These are phyloP conservation scores for Eristalinus sepulchralis DNA, from an alignment of 2,888 invertebrate genomes.

Conservation along the genomic window DNA sequence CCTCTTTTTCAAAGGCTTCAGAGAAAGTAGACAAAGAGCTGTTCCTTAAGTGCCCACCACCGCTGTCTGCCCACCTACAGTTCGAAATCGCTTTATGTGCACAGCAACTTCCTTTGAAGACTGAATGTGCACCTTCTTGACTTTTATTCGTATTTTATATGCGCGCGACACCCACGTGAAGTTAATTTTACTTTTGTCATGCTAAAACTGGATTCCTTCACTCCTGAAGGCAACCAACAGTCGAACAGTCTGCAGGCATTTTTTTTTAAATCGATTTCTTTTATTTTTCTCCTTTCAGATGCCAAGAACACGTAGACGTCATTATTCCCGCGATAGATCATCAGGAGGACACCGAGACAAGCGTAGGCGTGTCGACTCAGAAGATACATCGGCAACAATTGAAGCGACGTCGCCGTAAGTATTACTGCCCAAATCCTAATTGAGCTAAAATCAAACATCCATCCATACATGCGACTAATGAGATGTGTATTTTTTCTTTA, in stretches of 20 bases:
- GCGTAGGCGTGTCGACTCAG: slow-evolving; percentile 86
- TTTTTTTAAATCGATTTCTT: slow-evolving; percentile 1
- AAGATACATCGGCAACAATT: slow-evolving; percentile 80
- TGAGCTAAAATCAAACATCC: slow-evolving; percentile 5
- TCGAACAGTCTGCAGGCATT: neutral
- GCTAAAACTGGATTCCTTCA: neutral
- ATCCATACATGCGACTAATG: neutral
- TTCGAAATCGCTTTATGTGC: neutral
- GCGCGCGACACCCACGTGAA: neutral
- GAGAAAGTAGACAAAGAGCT: neutral
- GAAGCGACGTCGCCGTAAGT: slow-evolving; percentile 80
- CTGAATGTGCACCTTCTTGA: neutral
- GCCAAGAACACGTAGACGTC: slow-evolving; percentile 91
- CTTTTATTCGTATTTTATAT: neutral
- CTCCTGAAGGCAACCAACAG: neutral
- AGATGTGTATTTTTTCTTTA: neutral
- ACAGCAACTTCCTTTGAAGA: neutral
- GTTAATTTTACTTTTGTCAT: neutral
- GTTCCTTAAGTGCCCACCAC: neutral
- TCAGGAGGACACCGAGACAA: slow-evolving; percentile 82
- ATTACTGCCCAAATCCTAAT: slow-evolving; percentile 42
- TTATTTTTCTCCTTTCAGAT: slow-evolving; percentile 83
- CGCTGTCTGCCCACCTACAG: neutral
- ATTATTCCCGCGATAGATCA: slow-evolving; percentile 86
- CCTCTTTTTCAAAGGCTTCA: neutral